Conservation (phyloP, 2,113 vertebrate genomes). For the Actinemys pallida region DNA sequence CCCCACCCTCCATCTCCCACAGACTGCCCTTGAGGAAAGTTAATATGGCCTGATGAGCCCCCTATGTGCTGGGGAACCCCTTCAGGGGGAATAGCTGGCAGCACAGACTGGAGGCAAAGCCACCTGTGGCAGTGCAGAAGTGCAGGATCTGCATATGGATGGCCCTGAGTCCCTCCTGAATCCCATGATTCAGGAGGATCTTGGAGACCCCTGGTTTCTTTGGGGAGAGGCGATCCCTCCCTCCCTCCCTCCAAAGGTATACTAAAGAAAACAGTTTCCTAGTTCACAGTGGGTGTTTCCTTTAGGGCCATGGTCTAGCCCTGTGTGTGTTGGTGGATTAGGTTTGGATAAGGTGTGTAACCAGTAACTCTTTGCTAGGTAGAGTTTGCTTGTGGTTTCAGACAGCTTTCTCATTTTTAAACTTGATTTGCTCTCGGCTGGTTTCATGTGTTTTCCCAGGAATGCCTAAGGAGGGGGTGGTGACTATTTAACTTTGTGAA, state of each 20-base stretch:
- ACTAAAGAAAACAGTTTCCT: not conserved
- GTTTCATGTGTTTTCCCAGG: not conserved
- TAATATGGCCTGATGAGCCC: not conserved
- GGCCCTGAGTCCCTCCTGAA: fast-evolving
- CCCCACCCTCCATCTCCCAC: not conserved
- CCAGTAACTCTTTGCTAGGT: not conserved
- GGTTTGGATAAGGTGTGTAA: not conserved
- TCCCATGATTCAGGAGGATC: not conserved
- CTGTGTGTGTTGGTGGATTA: not conserved
- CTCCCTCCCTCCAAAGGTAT: not conserved
- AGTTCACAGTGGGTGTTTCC: not conserved
- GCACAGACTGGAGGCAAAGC: not conserved
- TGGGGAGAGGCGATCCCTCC: not conserved
- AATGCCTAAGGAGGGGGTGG: not conserved
- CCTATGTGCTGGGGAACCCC: not conserved
- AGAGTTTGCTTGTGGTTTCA: not conserved
- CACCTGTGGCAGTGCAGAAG: not conserved
- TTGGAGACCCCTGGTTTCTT: fast-evolving
- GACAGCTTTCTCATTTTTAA: not conserved
- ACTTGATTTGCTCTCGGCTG: not conserved
- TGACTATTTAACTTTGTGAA: not conserved
- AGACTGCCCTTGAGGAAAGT: not conserved
- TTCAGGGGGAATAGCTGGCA: fast-evolving
- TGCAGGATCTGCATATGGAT: fast-evolving
- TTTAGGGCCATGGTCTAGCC: not conserved